phyloP scores from a whole-genome alignment of 2,113 vertebrate genomes.

The Oncorhynchus masou region DNA sequence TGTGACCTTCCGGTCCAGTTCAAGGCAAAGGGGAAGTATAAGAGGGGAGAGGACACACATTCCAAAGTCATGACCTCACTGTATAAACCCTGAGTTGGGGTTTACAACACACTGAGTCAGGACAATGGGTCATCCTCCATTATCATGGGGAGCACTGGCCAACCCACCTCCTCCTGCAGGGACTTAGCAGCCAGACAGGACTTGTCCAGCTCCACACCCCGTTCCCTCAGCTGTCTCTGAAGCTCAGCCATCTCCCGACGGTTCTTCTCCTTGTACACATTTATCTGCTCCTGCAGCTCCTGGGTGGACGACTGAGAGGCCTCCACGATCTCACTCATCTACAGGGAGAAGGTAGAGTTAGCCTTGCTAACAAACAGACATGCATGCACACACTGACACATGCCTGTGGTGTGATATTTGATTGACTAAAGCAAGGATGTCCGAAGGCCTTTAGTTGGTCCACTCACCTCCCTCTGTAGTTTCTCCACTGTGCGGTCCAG shows the following conservation, averaged over 20 bases:
- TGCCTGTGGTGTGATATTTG: not conserved
- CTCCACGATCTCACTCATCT: constrained; percentile 89
- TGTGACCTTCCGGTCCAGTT: constrained; percentile 5
- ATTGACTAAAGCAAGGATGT: not conserved
- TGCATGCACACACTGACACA: not conserved
- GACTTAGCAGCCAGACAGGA: constrained; percentile 68
- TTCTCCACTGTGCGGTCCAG: constrained; percentile 88
- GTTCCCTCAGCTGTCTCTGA: constrained; percentile 86
- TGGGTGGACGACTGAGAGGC: constrained; percentile 82
- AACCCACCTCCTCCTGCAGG: constrained; percentile 87
- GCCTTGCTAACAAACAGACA: not conserved
- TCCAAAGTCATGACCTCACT: constrained; percentile 52
- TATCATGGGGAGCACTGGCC: constrained; percentile 26
- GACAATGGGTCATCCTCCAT: constrained; percentile 52
- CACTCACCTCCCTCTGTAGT: constrained; percentile 86
- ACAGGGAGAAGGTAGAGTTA: not conserved
- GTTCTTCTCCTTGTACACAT: constrained; percentile 91
- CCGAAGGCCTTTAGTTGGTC: not conserved
- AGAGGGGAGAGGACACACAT: constrained; percentile 39
- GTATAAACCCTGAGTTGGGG: constrained; percentile 28
- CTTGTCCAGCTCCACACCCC: constrained; percentile 84
- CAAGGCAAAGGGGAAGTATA: constrained; percentile 5
- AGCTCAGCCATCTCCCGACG: constrained; percentile 82
- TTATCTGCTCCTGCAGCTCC: constrained; percentile 91
- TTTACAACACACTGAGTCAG: constrained; percentile 32